Base-by-base conservation (phyloP, 2,113 vertebrate genomes). In the Melierax canorus region DNA sequence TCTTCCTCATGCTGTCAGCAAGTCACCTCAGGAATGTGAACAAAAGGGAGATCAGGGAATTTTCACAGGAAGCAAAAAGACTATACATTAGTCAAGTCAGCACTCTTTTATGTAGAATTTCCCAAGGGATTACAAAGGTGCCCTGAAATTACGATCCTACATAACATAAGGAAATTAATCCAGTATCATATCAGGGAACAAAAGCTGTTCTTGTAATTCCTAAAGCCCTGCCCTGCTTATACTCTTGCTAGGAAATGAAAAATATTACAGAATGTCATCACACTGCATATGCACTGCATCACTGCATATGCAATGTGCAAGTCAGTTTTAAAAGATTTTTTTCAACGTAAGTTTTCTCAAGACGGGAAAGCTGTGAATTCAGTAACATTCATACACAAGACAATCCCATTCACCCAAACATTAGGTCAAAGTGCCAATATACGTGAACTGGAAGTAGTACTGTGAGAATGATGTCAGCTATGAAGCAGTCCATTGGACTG, bases 351-450 rank as follows among this genome's bases (percentile, higher is more conserved):
- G n/a, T 23, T 51, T 64, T 51, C 39, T 36, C 26, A 75, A 45
- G 89, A 16, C 41, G 39, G 38, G 20, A 81, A 36, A 92, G 69
- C 56, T 43, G 59, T 1, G 16, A 19, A 64, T 45, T 21, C 59
- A 23, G 3, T 4, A 15, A 67, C 1, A 3, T 14, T 20, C 68
- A 19, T 0, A 7, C 23, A 10, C 20, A 13, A 34, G 53, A 45
- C 10, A 45, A 36, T 11, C 69, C 34, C 34, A 6, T 34, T 64
- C 79, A 32, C 34, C 30, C 45, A 9, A 10, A 15, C 6, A 0
- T 6, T 0, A 29, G 56, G 43, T 12, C 22, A 9, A 12, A 24
- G 72, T 7, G 36, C 29, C 32, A 1, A 9, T 1, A 23, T 2
- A 12, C 4, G 46, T 7, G 76, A 74, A 19, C 15, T 29, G 34